Base-by-base conservation (phyloP, 2,113 vertebrate genomes). In the Penelope pileata region DNA sequence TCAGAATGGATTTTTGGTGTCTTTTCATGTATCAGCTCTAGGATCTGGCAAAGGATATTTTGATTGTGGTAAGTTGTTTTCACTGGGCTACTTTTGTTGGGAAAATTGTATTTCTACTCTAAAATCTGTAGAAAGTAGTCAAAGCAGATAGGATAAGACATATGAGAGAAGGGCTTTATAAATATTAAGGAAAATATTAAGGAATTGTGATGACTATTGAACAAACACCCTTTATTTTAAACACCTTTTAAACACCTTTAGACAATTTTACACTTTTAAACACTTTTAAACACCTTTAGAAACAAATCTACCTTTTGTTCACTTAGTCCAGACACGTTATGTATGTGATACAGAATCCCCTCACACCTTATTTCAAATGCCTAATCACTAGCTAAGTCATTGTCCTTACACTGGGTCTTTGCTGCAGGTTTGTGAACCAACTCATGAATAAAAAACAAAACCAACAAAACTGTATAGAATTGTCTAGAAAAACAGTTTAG, bases 51-150 rank as follows among this genome's bases (percentile, higher is more conserved):
- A 38, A 76, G 8, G 21, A 62, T 26, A 6, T 42, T 91, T 89
- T 74, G 18, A 22, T 76, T 58, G 13, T 30, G 19, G 16, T 0
- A 2, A 34, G 2, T 23, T 8, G 0, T 6, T 85, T 79, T 75
- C n/a, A 64, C 11, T 9, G 36, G 16, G 10, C 16, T 67, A 8
- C 4, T 87, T 87, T 67, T n/a, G 18, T 16, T 78, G 5, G 1
- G 3, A 1, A 69, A 66, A 3, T 81, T 7, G 23, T 6, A 5
- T 14, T 40, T n/a, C 15, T 83, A 16, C 40, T 81, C 38, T 12
- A 45, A 82, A 74, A 74, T 6, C 2, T 53, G 18, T 11, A 69
- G 24, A 36, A 62, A 40, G 5, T 43, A 34, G 27, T 42, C 10
- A 75, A 62, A 19, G 6, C 11, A 69, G 10, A 10, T 11, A 75